Evolutionary conservation across 2,888 invertebrate genomes (phyloP), one percentile per base, ranked within the genome.

Genomic region (Ennomos quercinarius): DNA sequence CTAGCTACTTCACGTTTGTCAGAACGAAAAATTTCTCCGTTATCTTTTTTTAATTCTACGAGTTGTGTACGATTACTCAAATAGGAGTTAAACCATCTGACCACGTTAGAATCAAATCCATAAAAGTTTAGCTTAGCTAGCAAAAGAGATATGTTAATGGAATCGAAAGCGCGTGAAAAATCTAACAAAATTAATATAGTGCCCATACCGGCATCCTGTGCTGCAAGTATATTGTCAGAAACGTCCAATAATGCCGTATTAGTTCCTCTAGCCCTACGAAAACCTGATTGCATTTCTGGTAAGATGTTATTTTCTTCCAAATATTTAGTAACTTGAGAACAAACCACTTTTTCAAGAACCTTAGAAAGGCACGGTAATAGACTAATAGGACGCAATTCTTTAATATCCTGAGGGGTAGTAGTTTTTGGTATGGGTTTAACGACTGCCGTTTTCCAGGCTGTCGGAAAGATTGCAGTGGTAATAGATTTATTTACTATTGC

Each of bases 341-440:
- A 17, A 17, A 17, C 17, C 17, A 17, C 17, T 17, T 17, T 17
- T 17, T 17, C 17, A 17, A 17, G 17, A 17, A 17, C 17, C 17
- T 17, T 17, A 0, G 63, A 63, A 1, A 63, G 0, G 13, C 43
- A 59, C 2, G 61, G 56, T 10, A 66, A 36, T 3, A 66, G 47
- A 34, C 61, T 59, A 9, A 66, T 62, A 1, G 63, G 59, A 2
- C 61, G 36, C 0, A 63, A 49, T 6, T 56, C 57, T 8, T 46
- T 49, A 2, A 41, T 9, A 8, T 10, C 9, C 6, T 2, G 8
- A 0, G 55, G 51, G 9, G 60, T 55, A 0, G 10, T 10, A 17
- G 40, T 57, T 42, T 57, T 57, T 0, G 50, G 46, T 11, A 57
- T 46, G 1, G 50, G 57, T 11, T 46, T 43, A 1, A 58, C 48